Conservation (phyloP, 37 sponge, comb jelly and placozoan species). For the Chondrilla cf. caribensis region DNA sequence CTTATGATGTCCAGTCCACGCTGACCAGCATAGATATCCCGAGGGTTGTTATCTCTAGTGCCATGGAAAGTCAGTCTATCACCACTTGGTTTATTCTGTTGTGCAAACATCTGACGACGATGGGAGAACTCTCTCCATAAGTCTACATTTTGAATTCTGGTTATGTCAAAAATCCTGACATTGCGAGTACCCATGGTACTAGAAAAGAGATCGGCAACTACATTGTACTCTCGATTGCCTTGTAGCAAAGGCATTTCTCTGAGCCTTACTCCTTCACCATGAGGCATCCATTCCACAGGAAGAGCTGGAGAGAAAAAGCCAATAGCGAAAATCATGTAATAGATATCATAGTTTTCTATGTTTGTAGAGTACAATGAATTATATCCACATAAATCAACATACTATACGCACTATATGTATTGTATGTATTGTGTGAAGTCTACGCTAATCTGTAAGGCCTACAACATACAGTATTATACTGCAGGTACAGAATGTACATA, state of each 20-base stretch:
- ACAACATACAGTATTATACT: too few relatives aligned
- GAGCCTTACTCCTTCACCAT: not conserved
- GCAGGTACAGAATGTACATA: not conserved
- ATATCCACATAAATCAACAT: too few relatives aligned
- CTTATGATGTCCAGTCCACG: not conserved
- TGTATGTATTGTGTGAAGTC: too few relatives aligned
- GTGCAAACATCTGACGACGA: not conserved
- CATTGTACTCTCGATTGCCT: not conserved
- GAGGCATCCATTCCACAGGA: constrained; percentile 3
- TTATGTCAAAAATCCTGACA: not conserved
- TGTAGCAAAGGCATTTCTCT: not conserved
- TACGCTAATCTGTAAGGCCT: too few relatives aligned
- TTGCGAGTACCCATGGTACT: constrained; percentile 7
- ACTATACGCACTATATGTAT: too few relatives aligned
- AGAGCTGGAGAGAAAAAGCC: not conserved
- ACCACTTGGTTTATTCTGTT: not conserved
- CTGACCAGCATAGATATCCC: not conserved
- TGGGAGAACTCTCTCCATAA: constrained; percentile 1
- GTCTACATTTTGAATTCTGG: constrained; percentile 10
- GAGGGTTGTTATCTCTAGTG: not conserved
- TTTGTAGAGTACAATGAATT: too few relatives aligned
- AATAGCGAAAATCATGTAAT: not conserved
- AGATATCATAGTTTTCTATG: not conserved
- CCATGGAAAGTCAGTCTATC: not conserved
- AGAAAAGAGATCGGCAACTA: not conserved